A percentile compares a stretch with the other conserved stretches of the same genome.
These are phyloP conservation scores for Heterodera filipjevi DNA, from an alignment of 2,888 invertebrate genomes.

Conservation along the genomic window DNA sequence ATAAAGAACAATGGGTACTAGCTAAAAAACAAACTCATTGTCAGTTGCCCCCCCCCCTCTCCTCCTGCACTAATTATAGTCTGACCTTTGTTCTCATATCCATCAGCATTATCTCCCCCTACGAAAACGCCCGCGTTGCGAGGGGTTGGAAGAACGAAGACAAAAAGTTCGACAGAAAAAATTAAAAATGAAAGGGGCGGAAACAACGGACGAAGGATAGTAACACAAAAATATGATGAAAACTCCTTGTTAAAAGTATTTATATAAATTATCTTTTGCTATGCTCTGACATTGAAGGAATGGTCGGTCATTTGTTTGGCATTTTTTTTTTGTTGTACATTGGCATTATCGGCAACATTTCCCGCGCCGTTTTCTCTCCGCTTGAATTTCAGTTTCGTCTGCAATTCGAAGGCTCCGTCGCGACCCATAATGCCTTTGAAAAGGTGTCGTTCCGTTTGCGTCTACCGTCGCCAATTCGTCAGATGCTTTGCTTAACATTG, in stretches of 20 bases:
- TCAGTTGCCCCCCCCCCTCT: no score
- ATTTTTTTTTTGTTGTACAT: no score
- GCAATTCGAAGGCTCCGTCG: slow-evolving; percentile 45
- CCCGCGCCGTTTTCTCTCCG: slow-evolving; percentile 6
- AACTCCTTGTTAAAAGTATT: no score
- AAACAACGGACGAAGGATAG: background rate
- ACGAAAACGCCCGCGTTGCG: slow-evolving; percentile 48
- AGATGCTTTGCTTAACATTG: slow-evolving; percentile 34
- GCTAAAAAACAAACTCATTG: no score
- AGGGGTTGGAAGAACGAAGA: slow-evolving; percentile 47
- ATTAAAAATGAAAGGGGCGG: slow-evolving; percentile 8
- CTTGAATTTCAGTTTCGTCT: slow-evolving; percentile 37
- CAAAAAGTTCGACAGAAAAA: background rate
- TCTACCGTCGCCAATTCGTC: slow-evolving; percentile 13
- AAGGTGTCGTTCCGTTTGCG: slow-evolving; percentile 3
- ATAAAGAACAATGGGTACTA: no score
- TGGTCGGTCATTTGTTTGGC: background rate
- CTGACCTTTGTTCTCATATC: no score
- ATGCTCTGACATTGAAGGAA: no score
- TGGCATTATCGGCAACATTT: slow-evolving; percentile 31
- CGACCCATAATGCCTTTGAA: slow-evolving; percentile 39
- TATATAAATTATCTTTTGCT: no score
- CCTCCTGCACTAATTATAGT: no score
- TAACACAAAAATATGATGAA: background rate
- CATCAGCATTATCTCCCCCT: slow-evolving; percentile 53